phyloP scores from a whole-genome alignment of 1,140 invertebrate species.

The honey bee (Apis mellifera) region DNA sequence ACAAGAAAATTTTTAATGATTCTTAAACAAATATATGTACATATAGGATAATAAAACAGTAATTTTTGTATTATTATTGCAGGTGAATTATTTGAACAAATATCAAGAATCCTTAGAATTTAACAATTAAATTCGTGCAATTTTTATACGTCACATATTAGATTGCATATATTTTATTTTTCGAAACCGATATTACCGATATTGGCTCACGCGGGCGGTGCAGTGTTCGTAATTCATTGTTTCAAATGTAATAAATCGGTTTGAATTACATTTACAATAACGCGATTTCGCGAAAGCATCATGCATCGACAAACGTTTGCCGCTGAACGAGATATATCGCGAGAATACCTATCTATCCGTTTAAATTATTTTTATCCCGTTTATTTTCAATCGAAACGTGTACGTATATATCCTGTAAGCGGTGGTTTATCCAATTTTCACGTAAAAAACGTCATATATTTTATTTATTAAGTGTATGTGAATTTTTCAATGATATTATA shows the following conservation, averaged over 20 bases:
- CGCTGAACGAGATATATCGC: not conserved
- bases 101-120: no score
- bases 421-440: not conserved
- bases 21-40: no score
- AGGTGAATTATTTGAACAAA: no score
- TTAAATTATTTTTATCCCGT: not conserved
- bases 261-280: not conserved
- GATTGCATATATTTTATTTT: not conserved
- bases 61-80: no score
- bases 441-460: no score
- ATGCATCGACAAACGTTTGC: not conserved
- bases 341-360: not conserved
- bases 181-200: not conserved
- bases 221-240: conserved; percentile 17
- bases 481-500: not conserved
- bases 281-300: not conserved
- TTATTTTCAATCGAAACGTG: not conserved
- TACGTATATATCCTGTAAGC: no score
- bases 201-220: no score
- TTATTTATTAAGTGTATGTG: no score
- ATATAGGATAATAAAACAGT: no score
- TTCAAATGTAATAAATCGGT: conserved; percentile 8
- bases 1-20: no score
- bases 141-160: not conserved
- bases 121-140: no score